phyloP scores from a whole-genome alignment of 2,888 invertebrate genomes.

The Apotomis betuletana region DNA sequence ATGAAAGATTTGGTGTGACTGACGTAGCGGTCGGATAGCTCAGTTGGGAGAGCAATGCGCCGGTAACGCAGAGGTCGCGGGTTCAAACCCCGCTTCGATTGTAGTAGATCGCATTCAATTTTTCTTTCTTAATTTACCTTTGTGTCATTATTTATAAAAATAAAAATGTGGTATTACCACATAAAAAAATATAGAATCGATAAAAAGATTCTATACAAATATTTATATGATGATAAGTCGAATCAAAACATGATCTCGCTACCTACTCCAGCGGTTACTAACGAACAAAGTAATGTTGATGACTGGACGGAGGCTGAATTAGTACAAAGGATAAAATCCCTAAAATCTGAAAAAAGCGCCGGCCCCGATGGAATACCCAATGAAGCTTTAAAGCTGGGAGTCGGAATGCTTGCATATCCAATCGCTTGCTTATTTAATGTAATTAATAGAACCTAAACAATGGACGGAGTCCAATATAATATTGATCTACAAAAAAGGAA shows the following conservation, averaged over 20 bases:
- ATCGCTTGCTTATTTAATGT: not conserved
- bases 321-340: not conserved
- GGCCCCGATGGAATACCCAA: not conserved
- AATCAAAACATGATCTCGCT: not conserved
- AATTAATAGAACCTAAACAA: not conserved
- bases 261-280: not conserved
- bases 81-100: no score
- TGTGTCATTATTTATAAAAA: no score
- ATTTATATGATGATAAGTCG: no score
- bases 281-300: not conserved
- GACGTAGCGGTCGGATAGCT: no score
- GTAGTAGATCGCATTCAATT: no score
- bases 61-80: no score
- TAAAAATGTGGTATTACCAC: no score
- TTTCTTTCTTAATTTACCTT: no score
- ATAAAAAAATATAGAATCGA: no score
- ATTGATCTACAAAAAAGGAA: conserved; percentile 1
- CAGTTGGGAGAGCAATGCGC: no score
- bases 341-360: not conserved
- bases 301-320: not conserved
- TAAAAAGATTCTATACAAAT: no score
- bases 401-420: not conserved
- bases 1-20: no score
- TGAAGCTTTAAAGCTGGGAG: not conserved
- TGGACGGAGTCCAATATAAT: conserved; percentile 20